Base-by-base conservation (phyloP, 2,888 invertebrate species). In the Thecocarcelia acutangulata region DNA sequence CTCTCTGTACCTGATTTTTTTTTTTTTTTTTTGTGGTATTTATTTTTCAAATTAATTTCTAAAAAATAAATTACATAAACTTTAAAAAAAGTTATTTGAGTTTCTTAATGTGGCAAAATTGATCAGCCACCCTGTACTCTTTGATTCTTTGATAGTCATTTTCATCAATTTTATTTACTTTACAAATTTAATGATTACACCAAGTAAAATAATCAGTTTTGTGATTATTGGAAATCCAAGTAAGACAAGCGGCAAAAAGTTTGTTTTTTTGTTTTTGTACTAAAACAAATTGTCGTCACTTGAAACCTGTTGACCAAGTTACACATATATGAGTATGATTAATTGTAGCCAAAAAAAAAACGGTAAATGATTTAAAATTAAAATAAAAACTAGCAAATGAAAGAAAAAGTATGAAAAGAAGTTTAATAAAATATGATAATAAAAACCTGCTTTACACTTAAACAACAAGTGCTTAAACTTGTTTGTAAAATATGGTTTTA, bases 301-400 rank as follows among this genome's bases (percentile, higher is more conserved):
- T 72, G 42, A 78, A 78, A 78, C 77, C 77, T 78, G 70, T 72
- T 78, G 77, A 78, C 77, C 77, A 72, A 77, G 46, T 72, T 78
- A 78, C 77, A 78, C 58, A 64, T 15, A 33, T 33, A 33, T 8
- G 33, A 33, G 50, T 64, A 40, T 64, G 50, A 78, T 72, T 58
- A 72, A 72, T 64, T 72, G 33, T 13, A 21, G 13, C 42, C 0
- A 66, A n/a, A 70, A 17, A 72, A 74, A 78, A 70, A 44, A 44
- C 70, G 50, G 40, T 78, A 64, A 64, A 58, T 48, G 28, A 46
- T 54, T 13, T 37, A 56, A 64, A 68, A 52, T 19, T 3, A 24
- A 24, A 42, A 40, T 61, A 61, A 56, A 46, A 17, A 50, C 19
- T 24, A 4, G 13, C 58, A n/a, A 19, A 15, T n/a, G n/a, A 59